Conservation (phyloP, 2,888 invertebrate species). For the Eudasyphora cyanicolor region DNA sequence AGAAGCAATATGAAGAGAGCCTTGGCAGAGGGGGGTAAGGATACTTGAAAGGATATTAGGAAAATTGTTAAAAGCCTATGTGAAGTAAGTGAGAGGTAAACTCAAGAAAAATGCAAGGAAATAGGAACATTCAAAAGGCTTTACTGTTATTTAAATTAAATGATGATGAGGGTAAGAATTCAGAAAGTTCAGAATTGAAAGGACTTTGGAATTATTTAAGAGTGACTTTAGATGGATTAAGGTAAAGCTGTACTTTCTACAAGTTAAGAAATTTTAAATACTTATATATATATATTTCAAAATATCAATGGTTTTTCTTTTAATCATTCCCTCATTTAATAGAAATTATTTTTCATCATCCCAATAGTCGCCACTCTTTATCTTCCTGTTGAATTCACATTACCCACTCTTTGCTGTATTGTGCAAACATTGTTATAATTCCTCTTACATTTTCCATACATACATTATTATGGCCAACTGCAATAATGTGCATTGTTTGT, state of each 20-base stretch:
- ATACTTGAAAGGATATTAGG: slow-evolving; percentile 56
- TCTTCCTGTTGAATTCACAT: slow-evolving; percentile 14
- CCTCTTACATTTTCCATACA: slow-evolving; percentile 44
- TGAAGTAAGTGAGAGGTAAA: not conserved
- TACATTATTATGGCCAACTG: slow-evolving; percentile 44
- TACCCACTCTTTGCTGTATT: slow-evolving; percentile 39
- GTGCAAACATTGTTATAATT: slow-evolving; percentile 60
- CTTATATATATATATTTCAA: too few species aligned
- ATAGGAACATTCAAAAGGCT: too few species aligned
- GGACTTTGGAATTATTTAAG: too few species aligned
- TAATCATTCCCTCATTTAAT: not conserved
- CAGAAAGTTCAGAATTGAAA: too few species aligned
- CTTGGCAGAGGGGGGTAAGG: not conserved
- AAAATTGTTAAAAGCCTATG: slow-evolving; percentile 40
- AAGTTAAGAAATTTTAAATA: too few species aligned
- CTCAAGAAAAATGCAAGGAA: too few species aligned
- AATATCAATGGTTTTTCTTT: too few species aligned
- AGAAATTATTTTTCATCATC: not conserved
- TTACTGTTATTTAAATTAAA: too few species aligned
- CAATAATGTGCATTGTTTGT: slow-evolving; percentile 54
- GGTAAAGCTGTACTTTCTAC: too few species aligned
- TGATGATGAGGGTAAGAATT: too few species aligned
- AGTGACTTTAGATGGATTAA: too few species aligned
- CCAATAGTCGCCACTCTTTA: slow-evolving; percentile 28
- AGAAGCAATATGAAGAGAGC: slow-evolving; percentile 30